These are phyloP conservation scores for Cryptops parisi DNA, from an alignment of 2,888 invertebrate genomes.

Conservation along the genomic window DNA sequence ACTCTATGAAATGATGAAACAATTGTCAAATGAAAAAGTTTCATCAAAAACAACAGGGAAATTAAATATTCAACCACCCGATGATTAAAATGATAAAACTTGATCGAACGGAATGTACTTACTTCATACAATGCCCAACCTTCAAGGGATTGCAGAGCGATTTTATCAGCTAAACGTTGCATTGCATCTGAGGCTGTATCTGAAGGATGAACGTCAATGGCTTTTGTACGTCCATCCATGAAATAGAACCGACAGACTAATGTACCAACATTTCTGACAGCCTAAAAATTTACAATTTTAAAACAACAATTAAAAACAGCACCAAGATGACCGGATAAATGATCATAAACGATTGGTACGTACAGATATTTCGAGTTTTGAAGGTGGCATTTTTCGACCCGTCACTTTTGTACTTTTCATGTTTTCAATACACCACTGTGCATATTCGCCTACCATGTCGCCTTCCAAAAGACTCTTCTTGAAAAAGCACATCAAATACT, in stretches of 20 bases:
- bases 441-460: slow-evolving; percentile 62
- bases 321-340: background rate
- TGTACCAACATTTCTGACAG: slow-evolving; percentile 77
- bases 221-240: slow-evolving; percentile 85
- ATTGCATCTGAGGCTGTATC: slow-evolving; percentile 87
- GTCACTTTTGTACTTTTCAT: slow-evolving; percentile 72
- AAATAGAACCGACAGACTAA: slow-evolving; percentile 87
- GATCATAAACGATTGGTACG: slow-evolving; percentile 34
- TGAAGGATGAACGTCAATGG: slow-evolving; percentile 86
- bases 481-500: slow-evolving; percentile 61
- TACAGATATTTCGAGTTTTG: slow-evolving; percentile 82
- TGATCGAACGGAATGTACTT: slow-evolving; percentile 8
- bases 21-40: background rate
- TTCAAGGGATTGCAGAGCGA: slow-evolving; percentile 60
- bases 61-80: background rate
- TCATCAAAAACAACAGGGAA: background rate
- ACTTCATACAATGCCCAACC: slow-evolving; percentile 82
- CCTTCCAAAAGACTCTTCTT: slow-evolving; percentile 50
- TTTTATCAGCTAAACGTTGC: slow-evolving; percentile 70
- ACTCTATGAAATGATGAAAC: slow-evolving; percentile 45
- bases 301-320: slow-evolving; percentile 10
- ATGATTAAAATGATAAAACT: background rate
- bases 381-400: slow-evolving; percentile 69
- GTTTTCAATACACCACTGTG: slow-evolving; percentile 87
- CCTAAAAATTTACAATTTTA: too few relatives aligned